Evolutionary conservation across 2,797 vertebrate species (phyloP).

Genomic region (Urophycis tenuis): DNA sequence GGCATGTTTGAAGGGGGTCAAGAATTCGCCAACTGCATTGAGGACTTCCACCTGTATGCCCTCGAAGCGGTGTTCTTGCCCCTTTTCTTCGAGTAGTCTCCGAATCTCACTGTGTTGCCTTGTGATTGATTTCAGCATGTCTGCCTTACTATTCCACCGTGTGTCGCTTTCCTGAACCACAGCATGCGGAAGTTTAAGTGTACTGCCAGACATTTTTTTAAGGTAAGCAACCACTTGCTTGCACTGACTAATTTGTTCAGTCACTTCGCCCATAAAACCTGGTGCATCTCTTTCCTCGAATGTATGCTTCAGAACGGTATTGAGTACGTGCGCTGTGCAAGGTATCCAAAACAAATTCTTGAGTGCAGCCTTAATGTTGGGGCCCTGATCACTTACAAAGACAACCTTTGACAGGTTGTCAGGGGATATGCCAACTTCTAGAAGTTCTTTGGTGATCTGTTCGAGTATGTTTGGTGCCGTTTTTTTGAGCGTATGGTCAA

Average conservation of each 20-base stretch:
- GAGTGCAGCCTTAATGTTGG: background rate
- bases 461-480: background rate
- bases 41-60: constrained; percentile 20
- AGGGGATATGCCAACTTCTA: constrained; percentile 8
- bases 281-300: constrained; percentile 14
- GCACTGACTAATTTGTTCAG: constrained; percentile 1
- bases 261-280: constrained; percentile 15
- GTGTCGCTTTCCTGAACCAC: background rate
- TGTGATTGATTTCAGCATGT: constrained; percentile 8
- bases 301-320: constrained; percentile 12
- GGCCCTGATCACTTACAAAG: constrained; percentile 4
- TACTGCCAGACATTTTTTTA: constrained; percentile 19
- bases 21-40: constrained; percentile 9
- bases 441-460: constrained; percentile 10
- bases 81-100: constrained; percentile 8
- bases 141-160: constrained; percentile 23
- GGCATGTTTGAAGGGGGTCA: constrained; percentile 9
- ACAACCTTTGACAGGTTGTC: constrained; percentile 1
- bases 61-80: constrained; percentile 16
- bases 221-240: constrained; percentile 13
- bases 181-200: constrained; percentile 5
- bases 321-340: background rate
- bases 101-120: constrained; percentile 17
- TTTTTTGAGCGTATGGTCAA: constrained; percentile 8
- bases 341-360: too few species aligned